A percentile compares a stretch with the other conserved stretches of the same genome.
Evolutionary conservation across 2,888 invertebrate genomes (phyloP).

Genomic region (Ametastegia equiseti): DNA sequence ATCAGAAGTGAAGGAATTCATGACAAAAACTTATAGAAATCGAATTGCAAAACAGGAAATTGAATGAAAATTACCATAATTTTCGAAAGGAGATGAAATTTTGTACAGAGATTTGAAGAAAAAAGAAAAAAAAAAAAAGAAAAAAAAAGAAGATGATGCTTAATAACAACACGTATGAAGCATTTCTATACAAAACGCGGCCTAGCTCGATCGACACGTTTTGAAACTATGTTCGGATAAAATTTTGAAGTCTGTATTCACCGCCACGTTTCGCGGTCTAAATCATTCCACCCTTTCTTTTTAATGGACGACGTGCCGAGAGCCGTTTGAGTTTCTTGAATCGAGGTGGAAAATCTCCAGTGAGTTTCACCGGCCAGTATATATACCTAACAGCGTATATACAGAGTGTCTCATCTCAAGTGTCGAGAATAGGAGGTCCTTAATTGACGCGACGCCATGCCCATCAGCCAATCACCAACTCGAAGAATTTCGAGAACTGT

Average conservation of each 20-base stretch:
- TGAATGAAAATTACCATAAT: no score
- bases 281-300: slow-evolving; percentile 50
- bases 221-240: slow-evolving; percentile 42
- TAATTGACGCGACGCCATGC: no score
- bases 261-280: slow-evolving; percentile 46
- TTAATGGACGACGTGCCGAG: slow-evolving; percentile 49
- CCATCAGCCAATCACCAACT: no score
- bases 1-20: no score
- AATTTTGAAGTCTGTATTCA: slow-evolving; percentile 49
- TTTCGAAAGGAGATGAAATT: no score
- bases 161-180: background rate
- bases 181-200: slow-evolving; percentile 21
- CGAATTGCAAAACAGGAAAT: no score
- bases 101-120: no score
- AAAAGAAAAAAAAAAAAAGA: no score
- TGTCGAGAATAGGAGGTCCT: no score
- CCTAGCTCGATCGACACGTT: slow-evolving; percentile 47
- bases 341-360: slow-evolving; percentile 17
- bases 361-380: background rate
- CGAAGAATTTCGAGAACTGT: no score
- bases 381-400: background rate
- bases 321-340: slow-evolving; percentile 12
- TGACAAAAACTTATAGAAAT: no score
- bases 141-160: background rate
- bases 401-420: no score